Evolutionary conservation across 1,140 invertebrate genomes (phyloP), one percentile per base, ranked within the genome.

Genomic region (Philopotamus ludificatus): DNA sequence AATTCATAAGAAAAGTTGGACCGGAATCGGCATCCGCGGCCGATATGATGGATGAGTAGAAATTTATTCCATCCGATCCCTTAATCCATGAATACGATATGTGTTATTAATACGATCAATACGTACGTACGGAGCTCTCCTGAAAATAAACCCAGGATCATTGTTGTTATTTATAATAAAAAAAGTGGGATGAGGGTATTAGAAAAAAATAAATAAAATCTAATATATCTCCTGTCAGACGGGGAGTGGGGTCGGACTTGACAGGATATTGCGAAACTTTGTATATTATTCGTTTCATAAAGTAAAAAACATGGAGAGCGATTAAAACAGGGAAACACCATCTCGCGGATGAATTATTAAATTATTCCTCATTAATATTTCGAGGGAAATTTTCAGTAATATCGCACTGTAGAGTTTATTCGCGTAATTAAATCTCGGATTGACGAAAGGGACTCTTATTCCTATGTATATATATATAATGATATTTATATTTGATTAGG

Each of bases 351-450:
- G 28, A 34, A 12, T 34, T 34, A 34, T 34, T 34, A 34, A 34
- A 34, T 34, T 34, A 34, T 34, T 34, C 28, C 28, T 34, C 28
- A 34, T 34, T 34, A 34, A 34, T 34, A 34, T 34, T 12, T 34
- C 28, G 28, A 34, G 47, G 2, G 47, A 26, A 53, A 53, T 53
- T n/a, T 53, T 53, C 50, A 12, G 22, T 26, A 22, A 53, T 53
- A 53, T 53, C 22, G 28, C 50, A 53, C 23, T 53, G 50, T n/a
- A n/a, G 28, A 53, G 50, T 53, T 53, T 53, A 53, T 53, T 21
- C 18, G 10, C 22, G 50, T 53, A 53, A 53, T 53, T 53, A 53
- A 53, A 53, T 53, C 22, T 53, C 18, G 50, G 50, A 53, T 53
- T 53, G 50, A 53, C 28, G 50, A 53, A 53, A 53, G 50, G 7